Base-by-base conservation (phyloP, 2,113 vertebrate species). In the Psilopogon haemacephalus region DNA sequence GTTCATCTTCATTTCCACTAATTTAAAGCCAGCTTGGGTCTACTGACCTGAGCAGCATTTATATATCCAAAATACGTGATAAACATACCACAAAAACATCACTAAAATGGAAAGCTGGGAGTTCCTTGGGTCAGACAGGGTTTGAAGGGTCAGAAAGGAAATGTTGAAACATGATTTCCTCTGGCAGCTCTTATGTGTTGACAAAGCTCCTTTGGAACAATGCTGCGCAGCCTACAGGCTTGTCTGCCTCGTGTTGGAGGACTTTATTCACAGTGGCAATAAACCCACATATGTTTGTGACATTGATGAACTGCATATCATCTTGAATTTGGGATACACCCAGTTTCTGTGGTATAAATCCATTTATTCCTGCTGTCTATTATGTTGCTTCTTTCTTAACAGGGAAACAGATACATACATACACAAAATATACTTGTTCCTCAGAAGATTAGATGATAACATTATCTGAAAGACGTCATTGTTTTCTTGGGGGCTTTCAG, bases 151-250 rank as follows among this genome's bases (percentile, higher is more conserved):
- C 78, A 60, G 78, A 74, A 83, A 52, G 74, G 82, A 89, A 89
- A 89, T 86, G 68, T 42, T 82, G 65, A 90, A 91, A 60, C 3
- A 5, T 28, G 8, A 58, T 91, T 92, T 96, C 81, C 89, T 89
- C 68, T 96, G 87, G 62, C 71, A 5, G 18, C 27, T 42, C 26
- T 80, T 52, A 11, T 16, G 3, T 85, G 81, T 90, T 77, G 68
- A 85, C 63, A 71, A 40, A 67, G 42, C 27, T 91, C 46, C 64
- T 64, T 46, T 71, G 68, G 81, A 78, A 78, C 21, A 42, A 60
- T 69, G 67, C 58, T 27, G 50, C 64, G 40, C 54, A 72, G 62
- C 77, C 35, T 40, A 44, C 33, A 72, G 58, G 58, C 23, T 85
- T 65, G 12, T 70, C 75, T 56, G 20, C 21, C 23, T 63, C 17